These are phyloP conservation scores for Ennomos erosarius DNA, from an alignment of 2,888 invertebrate species.

Conservation along the genomic window DNA sequence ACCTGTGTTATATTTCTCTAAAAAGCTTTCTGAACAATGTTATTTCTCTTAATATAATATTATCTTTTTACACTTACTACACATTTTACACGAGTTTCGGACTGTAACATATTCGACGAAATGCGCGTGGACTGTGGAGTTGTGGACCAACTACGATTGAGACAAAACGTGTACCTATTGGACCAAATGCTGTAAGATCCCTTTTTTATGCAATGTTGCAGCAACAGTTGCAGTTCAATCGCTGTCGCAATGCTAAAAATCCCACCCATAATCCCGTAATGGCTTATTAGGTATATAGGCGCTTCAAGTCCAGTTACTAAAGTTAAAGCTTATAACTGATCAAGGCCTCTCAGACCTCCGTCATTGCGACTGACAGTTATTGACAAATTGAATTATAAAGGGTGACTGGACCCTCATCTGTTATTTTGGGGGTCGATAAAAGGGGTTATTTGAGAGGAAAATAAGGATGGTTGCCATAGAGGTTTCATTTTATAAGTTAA, in stretches of 20 bases:
- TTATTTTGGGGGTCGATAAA: conserved; percentile 36
- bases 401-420: conserved; percentile 36
- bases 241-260: background rate
- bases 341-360: conserved; percentile 32
- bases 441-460: conserved; percentile 30
- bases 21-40: too few species aligned
- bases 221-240: too few species aligned
- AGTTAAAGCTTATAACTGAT: conserved; percentile 21
- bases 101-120: too few species aligned
- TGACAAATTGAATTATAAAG: conserved; percentile 43
- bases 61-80: too few species aligned
- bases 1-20: too few species aligned
- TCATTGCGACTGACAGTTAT: conserved; percentile 39
- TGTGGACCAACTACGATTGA: too few species aligned
- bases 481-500: background rate
- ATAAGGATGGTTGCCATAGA: conserved; percentile 5
- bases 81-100: too few species aligned
- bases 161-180: too few species aligned
- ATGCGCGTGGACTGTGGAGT: too few species aligned
- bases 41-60: too few species aligned
- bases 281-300: conserved; percentile 7
- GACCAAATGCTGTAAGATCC: too few species aligned
- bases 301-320: conserved; percentile 11
- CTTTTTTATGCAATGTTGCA: too few species aligned
- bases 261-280: background rate